Conservation (phyloP, 2,888 invertebrate genomes). For the Drosophila mercatorum region DNA sequence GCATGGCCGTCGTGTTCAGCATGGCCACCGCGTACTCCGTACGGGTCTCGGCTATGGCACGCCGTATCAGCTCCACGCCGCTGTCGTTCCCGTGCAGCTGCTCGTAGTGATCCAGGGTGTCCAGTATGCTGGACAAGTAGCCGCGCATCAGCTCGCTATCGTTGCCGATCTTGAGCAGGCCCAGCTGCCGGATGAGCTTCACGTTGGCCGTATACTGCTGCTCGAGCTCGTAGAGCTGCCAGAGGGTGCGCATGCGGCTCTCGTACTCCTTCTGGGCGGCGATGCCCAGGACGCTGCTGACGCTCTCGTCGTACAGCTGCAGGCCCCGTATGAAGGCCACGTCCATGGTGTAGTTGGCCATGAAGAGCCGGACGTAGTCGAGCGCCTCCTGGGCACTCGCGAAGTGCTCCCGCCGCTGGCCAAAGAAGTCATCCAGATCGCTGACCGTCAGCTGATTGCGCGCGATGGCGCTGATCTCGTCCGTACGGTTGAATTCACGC, state of each 20-base stretch:
- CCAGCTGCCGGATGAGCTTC: constrained; percentile 64
- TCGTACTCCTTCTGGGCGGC: constrained; percentile 76
- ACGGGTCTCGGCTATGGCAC: constrained; percentile 33
- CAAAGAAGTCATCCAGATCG: constrained; percentile 76
- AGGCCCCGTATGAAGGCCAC: constrained; percentile 75
- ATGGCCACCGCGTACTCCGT: constrained; percentile 56
- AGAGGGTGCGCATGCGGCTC: constrained; percentile 70
- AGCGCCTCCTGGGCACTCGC: constrained; percentile 53
- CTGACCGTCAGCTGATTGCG: constrained; percentile 73
- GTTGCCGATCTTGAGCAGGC: constrained; percentile 56
- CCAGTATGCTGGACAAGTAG: constrained; percentile 46
- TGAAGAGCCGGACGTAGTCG: constrained; percentile 64
- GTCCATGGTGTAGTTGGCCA: constrained; percentile 77
- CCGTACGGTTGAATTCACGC: constrained; percentile 49
- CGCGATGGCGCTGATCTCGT: constrained; percentile 3
- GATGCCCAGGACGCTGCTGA: constrained; percentile 61
- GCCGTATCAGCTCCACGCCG: constrained; percentile 37
- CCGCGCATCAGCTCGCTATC: constrained; percentile 52
- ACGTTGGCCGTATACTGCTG: constrained; percentile 73
- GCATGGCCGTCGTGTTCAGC: constrained; percentile 79
- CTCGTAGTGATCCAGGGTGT: constrained; percentile 18
- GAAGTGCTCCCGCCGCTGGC: constrained; percentile 60
- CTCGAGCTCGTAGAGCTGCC: constrained; percentile 78
- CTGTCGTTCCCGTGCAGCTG: background rate
- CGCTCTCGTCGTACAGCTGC: constrained; percentile 67